Evolutionary conservation across 2,888 invertebrate species (phyloP).

Genomic region (Acleris emargana): DNA sequence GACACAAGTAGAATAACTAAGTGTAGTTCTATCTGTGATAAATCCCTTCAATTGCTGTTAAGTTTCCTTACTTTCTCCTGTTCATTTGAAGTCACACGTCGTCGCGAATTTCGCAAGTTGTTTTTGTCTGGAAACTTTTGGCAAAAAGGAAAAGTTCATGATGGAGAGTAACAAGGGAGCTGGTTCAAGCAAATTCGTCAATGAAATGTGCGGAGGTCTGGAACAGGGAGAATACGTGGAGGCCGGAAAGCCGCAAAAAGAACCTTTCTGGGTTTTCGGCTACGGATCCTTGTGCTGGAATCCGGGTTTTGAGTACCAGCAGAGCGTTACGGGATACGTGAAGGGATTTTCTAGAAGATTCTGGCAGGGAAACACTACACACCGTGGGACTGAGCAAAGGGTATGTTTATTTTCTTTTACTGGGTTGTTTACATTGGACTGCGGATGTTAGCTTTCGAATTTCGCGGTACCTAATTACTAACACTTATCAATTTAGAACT

Average conservation of each 20-base stretch:
- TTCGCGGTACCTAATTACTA: slow-evolving; percentile 1
- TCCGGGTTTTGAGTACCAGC: slow-evolving; percentile 94
- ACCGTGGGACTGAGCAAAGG: slow-evolving; percentile 89
- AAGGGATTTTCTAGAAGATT: slow-evolving; percentile 92
- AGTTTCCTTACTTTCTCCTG: slow-evolving; percentile 48
- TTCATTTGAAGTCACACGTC: slow-evolving; percentile 48
- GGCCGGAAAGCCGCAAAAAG: slow-evolving; percentile 60
- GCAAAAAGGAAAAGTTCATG: slow-evolving; percentile 13
- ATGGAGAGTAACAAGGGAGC: slow-evolving; percentile 38
- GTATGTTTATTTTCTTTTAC: slow-evolving; percentile 66
- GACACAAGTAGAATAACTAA: slow-evolving; percentile 64
- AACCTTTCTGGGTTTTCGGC: slow-evolving; percentile 94
- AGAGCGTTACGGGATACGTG: slow-evolving; percentile 92
- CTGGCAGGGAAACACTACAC: slow-evolving; percentile 96
- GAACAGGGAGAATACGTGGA: slow-evolving; percentile 43
- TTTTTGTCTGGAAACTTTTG: slow-evolving; percentile 32
- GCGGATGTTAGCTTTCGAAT: neutral
- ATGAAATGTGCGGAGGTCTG: slow-evolving; percentile 19
- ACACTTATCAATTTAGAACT: neutral
- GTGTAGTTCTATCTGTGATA: slow-evolving; percentile 57
- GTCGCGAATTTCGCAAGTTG: slow-evolving; percentile 39
- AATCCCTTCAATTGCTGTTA: slow-evolving; percentile 46
- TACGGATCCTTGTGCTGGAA: slow-evolving; percentile 98
- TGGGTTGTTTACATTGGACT: neutral
- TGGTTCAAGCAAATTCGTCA: slow-evolving; percentile 20